Conservation (phyloP, 1,140 invertebrate species). For the Pentalonia nigronervosa region DNA sequence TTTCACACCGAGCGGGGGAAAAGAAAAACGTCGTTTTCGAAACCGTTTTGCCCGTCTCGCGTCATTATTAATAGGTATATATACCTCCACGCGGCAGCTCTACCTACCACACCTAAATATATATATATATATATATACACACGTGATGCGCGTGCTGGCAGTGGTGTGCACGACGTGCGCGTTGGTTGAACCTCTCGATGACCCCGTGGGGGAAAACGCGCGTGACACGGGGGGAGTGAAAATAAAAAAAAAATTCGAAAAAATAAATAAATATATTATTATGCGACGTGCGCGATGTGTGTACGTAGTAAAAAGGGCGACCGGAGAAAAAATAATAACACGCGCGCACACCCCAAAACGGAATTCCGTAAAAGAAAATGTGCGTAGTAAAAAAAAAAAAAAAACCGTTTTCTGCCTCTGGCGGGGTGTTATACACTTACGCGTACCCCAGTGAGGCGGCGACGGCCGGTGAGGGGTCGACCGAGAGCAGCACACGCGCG, state of each 20-base stretch:
- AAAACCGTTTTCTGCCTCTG: constrained; percentile 52
- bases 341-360: constrained; percentile 33
- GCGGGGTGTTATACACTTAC: not conserved
- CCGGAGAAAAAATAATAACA: constrained; percentile 28
- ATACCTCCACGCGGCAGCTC: too few relatives aligned
- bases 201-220: constrained; percentile 14
- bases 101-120: not conserved
- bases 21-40: constrained; percentile 9
- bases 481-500: not conserved
- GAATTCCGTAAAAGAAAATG: constrained; percentile 52
- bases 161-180: not conserved
- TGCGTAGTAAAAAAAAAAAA: constrained; percentile 51
- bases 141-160: too few relatives aligned
- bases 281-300: not conserved
- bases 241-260: constrained; percentile 30
- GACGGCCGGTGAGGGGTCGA: not conserved
- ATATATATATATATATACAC: not conserved
- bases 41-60: constrained; percentile 13
- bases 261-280: constrained; percentile 35
- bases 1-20: not conserved
- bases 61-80: not conserved
- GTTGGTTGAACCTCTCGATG: constrained; percentile 31
- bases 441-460: not conserved
- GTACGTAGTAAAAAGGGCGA: not conserved
- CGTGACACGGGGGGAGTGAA: constrained; percentile 32